Percentiles rank a stretch among this genome's conserved stretches.
Conservation (phyloP, 1,140 invertebrate genomes). For the Pseudomyrmex cubaensis region DNA sequence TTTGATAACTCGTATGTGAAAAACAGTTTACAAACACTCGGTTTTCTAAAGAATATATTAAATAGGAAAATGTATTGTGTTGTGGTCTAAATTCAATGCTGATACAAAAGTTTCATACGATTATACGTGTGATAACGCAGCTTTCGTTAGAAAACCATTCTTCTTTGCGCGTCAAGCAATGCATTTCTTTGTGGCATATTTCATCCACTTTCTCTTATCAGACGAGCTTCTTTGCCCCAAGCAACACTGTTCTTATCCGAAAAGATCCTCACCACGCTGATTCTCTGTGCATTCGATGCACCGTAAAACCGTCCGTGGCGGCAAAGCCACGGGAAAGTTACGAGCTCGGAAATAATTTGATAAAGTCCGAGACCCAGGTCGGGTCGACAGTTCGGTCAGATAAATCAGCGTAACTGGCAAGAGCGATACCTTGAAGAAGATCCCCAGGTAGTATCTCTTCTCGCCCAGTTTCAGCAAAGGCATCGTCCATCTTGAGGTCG, state of each 20-base stretch:
- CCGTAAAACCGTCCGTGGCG: constrained; percentile 62
- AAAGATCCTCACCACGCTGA: constrained; percentile 31
- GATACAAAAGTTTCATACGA: background rate
- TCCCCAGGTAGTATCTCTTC: constrained; percentile 95
- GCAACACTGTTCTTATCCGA: constrained; percentile 24
- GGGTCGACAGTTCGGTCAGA: constrained; percentile 43
- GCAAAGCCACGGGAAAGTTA: constrained; percentile 64
- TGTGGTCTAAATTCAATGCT: background rate
- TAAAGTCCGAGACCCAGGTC: constrained; percentile 60
- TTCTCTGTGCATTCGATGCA: constrained; percentile 64
- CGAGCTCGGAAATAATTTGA: constrained; percentile 71
- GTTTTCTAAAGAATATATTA: background rate
- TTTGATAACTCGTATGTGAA: background rate
- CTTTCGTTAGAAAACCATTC: background rate
- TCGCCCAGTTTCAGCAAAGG: constrained; percentile 93
- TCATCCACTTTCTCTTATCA: constrained; percentile 30
- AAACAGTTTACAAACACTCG: background rate
- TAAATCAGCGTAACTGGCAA: constrained; percentile 68
- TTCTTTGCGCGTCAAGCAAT: background rate
- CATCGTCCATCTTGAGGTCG: constrained; percentile 93
- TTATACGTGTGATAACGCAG: background rate
- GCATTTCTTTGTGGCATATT: constrained; percentile 6
- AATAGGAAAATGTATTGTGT: background rate
- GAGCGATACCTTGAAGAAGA: constrained; percentile 94
- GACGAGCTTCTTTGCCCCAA: constrained; percentile 9